Conservation (phyloP, 2,797 vertebrate genomes). For the Peromyscus melanophrys region DNA sequence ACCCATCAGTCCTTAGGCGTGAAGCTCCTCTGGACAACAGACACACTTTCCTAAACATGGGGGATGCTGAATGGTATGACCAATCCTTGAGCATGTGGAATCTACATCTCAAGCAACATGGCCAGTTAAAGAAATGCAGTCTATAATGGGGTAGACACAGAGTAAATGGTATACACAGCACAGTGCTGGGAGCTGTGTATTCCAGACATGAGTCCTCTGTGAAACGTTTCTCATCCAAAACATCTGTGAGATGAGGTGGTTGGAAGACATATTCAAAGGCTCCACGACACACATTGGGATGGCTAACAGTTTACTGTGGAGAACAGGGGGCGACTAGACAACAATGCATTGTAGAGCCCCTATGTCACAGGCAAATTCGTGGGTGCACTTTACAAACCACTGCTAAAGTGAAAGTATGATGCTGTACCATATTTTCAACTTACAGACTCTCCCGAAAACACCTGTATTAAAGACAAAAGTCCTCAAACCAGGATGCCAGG, state of each 20-base stretch:
- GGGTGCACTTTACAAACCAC: not conserved
- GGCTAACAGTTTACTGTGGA: not conserved
- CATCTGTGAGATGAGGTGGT: not conserved
- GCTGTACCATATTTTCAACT: not conserved
- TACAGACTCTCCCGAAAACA: not conserved
- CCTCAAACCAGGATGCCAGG: not conserved
- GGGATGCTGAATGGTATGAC: not conserved
- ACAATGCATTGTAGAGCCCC: not conserved
- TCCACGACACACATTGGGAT: not conserved
- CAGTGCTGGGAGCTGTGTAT: not conserved
- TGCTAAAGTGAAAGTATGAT: not conserved
- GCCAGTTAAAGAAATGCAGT: not conserved
- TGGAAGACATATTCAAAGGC: not conserved
- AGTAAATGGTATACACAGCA: not conserved
- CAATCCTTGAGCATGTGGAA: not conserved
- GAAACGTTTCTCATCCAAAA: not conserved
- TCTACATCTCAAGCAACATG: not conserved
- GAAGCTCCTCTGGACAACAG: not conserved
- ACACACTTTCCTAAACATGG: not conserved
- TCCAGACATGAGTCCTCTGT: not conserved
- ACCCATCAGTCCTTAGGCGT: not conserved
- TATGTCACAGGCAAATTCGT: not conserved
- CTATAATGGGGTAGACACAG: not conserved
- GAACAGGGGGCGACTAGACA: not conserved
- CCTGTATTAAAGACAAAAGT: not conserved